These are phyloP conservation scores for Oryzaephilus surinamensis DNA, from an alignment of 1,140 invertebrate species.

Conservation along the genomic window DNA sequence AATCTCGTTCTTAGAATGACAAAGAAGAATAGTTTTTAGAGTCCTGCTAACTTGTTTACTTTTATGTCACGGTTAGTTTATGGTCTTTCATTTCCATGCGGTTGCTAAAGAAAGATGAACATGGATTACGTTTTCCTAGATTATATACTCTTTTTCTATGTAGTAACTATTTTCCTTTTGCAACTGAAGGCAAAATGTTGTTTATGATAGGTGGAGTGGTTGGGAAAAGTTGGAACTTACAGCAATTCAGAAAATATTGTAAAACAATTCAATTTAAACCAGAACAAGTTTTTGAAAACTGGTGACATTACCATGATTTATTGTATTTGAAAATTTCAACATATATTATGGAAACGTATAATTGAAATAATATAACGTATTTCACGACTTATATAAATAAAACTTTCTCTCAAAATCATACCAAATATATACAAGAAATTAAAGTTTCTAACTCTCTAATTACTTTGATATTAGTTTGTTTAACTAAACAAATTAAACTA, in stretches of 20 bases:
- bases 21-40: conserved; percentile 23
- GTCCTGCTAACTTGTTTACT: conserved; percentile 21
- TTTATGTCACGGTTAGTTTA: conserved; percentile 18
- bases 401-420: too few species aligned
- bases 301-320: neutral
- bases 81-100: conserved; percentile 1
- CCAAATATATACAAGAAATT: neutral
- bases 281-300: neutral
- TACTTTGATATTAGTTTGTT: neutral
- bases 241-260: too few species aligned
- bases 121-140: conserved; percentile 1
- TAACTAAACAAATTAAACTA: neutral
- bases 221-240: conserved; percentile 5
- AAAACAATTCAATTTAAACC: neutral
- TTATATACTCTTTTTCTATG: neutral
- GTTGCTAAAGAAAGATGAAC: neutral
- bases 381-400: too few species aligned
- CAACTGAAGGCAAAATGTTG: conserved; percentile 11
- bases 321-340: neutral
- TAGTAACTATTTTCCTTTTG: neutral
- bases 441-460: neutral
- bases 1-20: conserved; percentile 23
- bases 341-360: neutral
- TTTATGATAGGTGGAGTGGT: conserved; percentile 12
- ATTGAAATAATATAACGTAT: neutral